Evolutionary conservation across 2,888 invertebrate genomes (phyloP).

Genomic region (Pterostichus madidus): DNA sequence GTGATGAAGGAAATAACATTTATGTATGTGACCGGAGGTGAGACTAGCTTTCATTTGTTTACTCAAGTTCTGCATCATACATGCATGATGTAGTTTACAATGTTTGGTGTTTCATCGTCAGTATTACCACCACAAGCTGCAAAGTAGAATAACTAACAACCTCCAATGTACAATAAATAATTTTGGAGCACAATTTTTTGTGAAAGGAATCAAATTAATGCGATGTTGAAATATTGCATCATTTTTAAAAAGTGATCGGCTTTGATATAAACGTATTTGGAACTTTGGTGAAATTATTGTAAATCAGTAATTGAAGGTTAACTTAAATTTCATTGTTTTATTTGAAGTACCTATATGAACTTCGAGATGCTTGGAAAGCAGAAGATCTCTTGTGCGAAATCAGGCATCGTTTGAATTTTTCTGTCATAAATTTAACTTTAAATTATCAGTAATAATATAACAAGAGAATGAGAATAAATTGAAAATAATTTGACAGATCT

Average conservation of each 20-base stretch:
- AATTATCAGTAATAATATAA: no score
- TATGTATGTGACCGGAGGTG: constrained; percentile 32
- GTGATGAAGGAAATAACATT: constrained; percentile 42
- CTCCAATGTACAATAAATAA: constrained; percentile 2
- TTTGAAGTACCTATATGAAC: background rate
- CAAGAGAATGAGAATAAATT: no score
- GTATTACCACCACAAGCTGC: constrained; percentile 3
- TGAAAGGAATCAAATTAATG: constrained; percentile 43
- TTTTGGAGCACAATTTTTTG: constrained; percentile 17
- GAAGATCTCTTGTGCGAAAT: no score
- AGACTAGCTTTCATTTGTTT: constrained; percentile 42
- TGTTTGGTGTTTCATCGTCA: constrained; percentile 33
- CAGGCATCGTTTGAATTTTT: no score
- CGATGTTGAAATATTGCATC: constrained; percentile 36
- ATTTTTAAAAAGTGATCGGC: constrained; percentile 22
- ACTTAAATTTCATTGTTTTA: background rate
- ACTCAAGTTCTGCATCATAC: constrained; percentile 26
- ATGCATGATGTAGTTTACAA: constrained; percentile 48
- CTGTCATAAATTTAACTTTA: no score
- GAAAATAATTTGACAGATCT: no score
- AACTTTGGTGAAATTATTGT: constrained; percentile 6
- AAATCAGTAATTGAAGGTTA: constrained; percentile 24
- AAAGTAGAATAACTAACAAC: background rate
- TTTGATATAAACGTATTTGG: constrained; percentile 19
- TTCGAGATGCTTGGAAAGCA: no score